Evolutionary conservation across 2,797 vertebrate species (phyloP).

Genomic region (Darevskia mixta): DNA sequence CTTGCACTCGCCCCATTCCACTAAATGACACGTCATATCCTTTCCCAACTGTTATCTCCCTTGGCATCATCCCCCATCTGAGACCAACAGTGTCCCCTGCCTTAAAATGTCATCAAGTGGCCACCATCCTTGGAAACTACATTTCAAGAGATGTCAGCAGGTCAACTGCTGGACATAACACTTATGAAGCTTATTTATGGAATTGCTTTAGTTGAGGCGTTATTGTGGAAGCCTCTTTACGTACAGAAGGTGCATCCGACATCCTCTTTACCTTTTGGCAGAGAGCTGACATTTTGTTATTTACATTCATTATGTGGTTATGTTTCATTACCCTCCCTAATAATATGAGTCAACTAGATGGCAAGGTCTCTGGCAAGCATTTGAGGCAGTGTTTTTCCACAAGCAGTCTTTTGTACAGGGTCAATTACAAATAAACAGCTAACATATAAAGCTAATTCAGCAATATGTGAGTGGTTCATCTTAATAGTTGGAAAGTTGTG

Average conservation of each 20-base stretch:
- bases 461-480: conserved; percentile 36
- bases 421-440: conserved; percentile 61
- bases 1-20: neutral
- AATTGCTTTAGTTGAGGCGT: conserved; percentile 53
- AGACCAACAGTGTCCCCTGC: neutral
- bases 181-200: conserved; percentile 25
- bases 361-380: conserved; percentile 59
- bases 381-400: conserved; percentile 23
- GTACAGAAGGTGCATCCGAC: conserved; percentile 46
- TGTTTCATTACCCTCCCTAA: conserved; percentile 69
- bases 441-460: conserved; percentile 42
- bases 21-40: neutral
- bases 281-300: conserved; percentile 63
- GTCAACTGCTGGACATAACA: conserved; percentile 14
- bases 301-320: conserved; percentile 63
- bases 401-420: conserved; percentile 31
- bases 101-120: neutral
- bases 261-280: conserved; percentile 55
- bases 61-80: neutral
- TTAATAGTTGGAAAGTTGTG: conserved; percentile 44
- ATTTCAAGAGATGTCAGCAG: conserved; percentile 14
- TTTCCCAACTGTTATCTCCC: neutral
- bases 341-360: conserved; percentile 63
- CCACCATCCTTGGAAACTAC: neutral
- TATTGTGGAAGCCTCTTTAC: conserved; percentile 25